Percentiles rank a stretch among this genome's conserved stretches.
phyloP scores from a whole-genome alignment of 2,113 vertebrate species.

The Crotophaga sulcirostris region DNA sequence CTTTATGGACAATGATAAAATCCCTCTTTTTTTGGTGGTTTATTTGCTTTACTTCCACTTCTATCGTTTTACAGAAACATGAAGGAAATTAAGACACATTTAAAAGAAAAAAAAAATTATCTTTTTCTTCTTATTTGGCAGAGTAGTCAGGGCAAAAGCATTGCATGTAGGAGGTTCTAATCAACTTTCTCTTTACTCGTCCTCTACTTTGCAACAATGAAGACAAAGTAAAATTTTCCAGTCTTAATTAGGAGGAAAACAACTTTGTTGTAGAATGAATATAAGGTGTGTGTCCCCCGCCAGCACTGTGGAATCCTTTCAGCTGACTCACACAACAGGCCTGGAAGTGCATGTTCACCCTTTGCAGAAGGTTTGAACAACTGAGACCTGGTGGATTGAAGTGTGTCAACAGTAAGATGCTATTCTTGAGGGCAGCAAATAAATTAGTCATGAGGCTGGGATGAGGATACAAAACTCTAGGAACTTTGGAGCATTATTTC shows the following conservation, averaged over 20 bases:
- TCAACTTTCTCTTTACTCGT: neutral
- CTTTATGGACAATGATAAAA: neutral
- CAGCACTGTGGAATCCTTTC: neutral
- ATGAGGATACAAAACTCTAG: neutral
- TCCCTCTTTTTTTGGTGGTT: neutral
- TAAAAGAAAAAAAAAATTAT: neutral
- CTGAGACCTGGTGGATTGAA: constrained; percentile 31
- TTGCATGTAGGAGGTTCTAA: neutral
- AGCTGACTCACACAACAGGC: neutral
- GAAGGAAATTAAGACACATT: constrained; percentile 8
- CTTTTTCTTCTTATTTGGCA: neutral
- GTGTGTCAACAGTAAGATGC: neutral
- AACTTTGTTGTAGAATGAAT: neutral
- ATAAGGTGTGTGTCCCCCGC: neutral
- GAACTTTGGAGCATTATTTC: neutral
- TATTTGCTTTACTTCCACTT: constrained; percentile 6
- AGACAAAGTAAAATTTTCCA: constrained; percentile 36
- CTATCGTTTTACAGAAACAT: neutral
- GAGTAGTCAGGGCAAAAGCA: neutral
- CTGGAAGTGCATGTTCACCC: constrained; percentile 21
- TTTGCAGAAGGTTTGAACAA: neutral
- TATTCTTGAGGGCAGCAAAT: neutral
- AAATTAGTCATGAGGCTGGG: neutral
- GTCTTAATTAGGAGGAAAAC: constrained; percentile 13
- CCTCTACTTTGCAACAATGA: neutral